Conservation (phyloP, 2,888 invertebrate genomes). For the Melieria picta region DNA sequence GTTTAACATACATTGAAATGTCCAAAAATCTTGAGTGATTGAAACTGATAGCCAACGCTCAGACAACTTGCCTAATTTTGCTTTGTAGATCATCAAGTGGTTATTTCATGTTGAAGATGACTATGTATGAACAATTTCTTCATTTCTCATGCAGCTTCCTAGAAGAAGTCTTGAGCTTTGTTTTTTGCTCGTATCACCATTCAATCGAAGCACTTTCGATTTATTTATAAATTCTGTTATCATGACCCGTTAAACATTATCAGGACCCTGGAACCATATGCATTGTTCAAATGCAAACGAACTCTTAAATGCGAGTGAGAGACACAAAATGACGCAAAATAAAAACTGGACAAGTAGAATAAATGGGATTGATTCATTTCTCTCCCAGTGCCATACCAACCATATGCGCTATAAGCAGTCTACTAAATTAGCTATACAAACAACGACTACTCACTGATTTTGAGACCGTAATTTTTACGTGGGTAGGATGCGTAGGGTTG, state of each 20-base stretch:
- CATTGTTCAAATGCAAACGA: slow-evolving; percentile 33
- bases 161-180: background rate
- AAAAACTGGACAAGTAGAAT: background rate
- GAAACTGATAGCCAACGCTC: no score
- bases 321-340: slow-evolving; percentile 15
- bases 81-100: no score
- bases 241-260: slow-evolving; percentile 56
- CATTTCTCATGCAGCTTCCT: background rate
- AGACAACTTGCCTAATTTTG: no score
- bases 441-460: no score
- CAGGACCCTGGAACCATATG: slow-evolving; percentile 46
- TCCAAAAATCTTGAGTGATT: no score
- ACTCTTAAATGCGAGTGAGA: slow-evolving; percentile 28
- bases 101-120: background rate
- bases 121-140: background rate
- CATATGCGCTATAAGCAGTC: background rate
- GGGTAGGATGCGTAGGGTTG: no score
- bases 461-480: no score
- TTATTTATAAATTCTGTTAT: slow-evolving; percentile 52
- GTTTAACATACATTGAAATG: no score
- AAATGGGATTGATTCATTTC: background rate
- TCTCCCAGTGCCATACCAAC: background rate
- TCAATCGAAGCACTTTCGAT: slow-evolving; percentile 26
- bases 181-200: background rate
- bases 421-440: no score